Evolutionary conservation across 2,888 invertebrate species (phyloP).

Genomic region (Trissolcus brochymenae): DNA sequence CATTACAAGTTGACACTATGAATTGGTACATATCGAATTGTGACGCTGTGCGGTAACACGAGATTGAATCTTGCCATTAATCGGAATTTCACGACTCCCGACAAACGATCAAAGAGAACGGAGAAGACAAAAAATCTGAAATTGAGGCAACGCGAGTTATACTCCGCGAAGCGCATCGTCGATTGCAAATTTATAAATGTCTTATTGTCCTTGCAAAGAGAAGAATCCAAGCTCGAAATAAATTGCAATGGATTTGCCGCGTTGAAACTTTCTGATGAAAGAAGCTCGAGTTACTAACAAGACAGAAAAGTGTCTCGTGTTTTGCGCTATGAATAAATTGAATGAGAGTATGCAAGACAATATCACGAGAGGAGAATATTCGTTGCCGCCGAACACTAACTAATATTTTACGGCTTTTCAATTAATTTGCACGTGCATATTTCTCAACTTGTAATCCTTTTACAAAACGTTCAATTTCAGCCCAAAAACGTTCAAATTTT

Average conservation of each 20-base stretch:
- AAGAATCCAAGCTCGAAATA: slow-evolving; percentile 19
- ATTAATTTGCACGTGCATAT: slow-evolving; percentile 3
- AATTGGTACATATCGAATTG: slow-evolving; percentile 18
- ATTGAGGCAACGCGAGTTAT: background rate
- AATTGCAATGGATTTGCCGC: slow-evolving; percentile 33
- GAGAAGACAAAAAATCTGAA: slow-evolving; percentile 5
- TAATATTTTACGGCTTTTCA: slow-evolving; percentile 8
- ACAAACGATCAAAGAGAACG: too few species aligned
- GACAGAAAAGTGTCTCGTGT: slow-evolving; percentile 41
- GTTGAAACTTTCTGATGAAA: slow-evolving; percentile 37
- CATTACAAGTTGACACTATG: slow-evolving; percentile 30
- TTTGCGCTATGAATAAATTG: slow-evolving; percentile 35
- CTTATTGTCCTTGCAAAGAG: slow-evolving; percentile 26
- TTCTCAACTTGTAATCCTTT: too few species aligned
- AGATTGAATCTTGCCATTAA: slow-evolving; percentile 33
- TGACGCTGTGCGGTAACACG: slow-evolving; percentile 18
- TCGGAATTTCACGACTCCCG: slow-evolving; percentile 12
- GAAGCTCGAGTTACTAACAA: slow-evolving; percentile 50
- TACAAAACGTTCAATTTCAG: too few species aligned
- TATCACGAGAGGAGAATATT: slow-evolving; percentile 17
- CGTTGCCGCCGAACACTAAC: slow-evolving; percentile 5
- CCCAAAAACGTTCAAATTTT: too few species aligned
- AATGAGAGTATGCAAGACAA: slow-evolving; percentile 22
- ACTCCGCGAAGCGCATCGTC: slow-evolving; percentile 2
- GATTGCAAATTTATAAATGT: slow-evolving; percentile 41